Base-by-base conservation (phyloP, 1,140 invertebrate species). In the Diachasmimorpha longicaudata region DNA sequence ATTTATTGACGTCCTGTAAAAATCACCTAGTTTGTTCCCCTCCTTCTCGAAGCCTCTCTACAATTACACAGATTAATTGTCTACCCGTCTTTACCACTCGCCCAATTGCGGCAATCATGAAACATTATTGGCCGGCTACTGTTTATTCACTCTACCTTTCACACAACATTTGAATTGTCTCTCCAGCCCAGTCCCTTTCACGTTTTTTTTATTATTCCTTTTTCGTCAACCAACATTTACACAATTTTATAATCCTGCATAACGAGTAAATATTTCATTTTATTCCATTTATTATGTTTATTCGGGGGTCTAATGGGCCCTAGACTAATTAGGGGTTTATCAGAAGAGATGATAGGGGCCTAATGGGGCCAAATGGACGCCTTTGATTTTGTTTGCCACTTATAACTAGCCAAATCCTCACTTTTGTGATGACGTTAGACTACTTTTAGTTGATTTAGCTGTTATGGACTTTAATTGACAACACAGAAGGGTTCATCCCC, bases 1-100 rank as follows among this genome's bases (percentile, higher is more conserved):
- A 63, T 63, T 63, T 63, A 63, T 63, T 63, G 58, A 63, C 58
- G 2, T 31, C 31, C 58, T 63, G 23, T 63, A 63, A 63, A 63
- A 63, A 63, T 63, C 23, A 52, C 23, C 21, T 63, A 63, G 58
- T 63, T 63, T 63, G 58, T 63, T 63, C 58, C 21, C 1, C 4
- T 4, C 6, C 14, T 25, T 4, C 19, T 8, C 16, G 31, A 63
- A 63, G 21, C 21, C 58, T 63, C 31, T 9, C 58, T 11, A 63
- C 58, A 63, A 63, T 63, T 63, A 63, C 58, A 25, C 58, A 63
- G 4, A 63, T 58, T 58, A 58, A 23, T 63, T 63, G 23, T 63
- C 19, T 63, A 23, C 58, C 23, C 19, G 48, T 4, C 23, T 63
- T 63, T 63, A 63, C 58, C 58, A 31, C 23, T 31, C 19, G 11